A percentile compares a stretch with the other conserved stretches of the same genome.
Conservation (phyloP, 2,113 vertebrate species). For the Atlantisia rogersi region DNA sequence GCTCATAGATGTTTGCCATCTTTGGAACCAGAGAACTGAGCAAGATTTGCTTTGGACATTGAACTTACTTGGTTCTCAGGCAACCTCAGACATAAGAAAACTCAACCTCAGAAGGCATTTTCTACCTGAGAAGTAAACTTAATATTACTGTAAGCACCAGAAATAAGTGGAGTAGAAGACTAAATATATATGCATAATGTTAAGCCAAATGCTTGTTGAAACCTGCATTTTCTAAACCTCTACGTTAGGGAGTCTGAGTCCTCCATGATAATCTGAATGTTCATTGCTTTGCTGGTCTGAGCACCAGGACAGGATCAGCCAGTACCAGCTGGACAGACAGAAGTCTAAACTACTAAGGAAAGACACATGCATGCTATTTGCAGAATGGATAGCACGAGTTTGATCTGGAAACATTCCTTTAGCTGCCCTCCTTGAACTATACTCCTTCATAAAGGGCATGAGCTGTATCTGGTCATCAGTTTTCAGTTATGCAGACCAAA, state of each 20-base stretch:
- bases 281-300: not conserved
- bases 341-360: not conserved
- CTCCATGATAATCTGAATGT: not conserved
- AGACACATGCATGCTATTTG: not conserved
- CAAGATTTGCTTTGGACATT: not conserved
- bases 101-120: not conserved
- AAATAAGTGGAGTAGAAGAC: not conserved
- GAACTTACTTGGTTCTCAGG: not conserved
- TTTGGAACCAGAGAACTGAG: not conserved
- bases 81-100: not conserved
- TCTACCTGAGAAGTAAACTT: not conserved
- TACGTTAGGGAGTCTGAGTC: not conserved
- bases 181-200: not conserved
- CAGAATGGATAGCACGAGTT: not conserved
- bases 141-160: not conserved
- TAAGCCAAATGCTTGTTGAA: not conserved
- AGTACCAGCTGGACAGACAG: not conserved
- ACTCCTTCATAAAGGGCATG: not conserved
- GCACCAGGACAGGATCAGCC: not conserved
- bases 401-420: not conserved
- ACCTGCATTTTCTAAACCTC: not conserved
- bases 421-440: not conserved
- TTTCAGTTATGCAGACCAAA: not conserved
- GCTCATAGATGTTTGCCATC: rapidly evolving
- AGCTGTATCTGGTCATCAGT: not conserved